Percentiles rank a stretch among this genome's conserved stretches.
Conservation (phyloP, 1,140 invertebrate species). For the Musca domestica region DNA sequence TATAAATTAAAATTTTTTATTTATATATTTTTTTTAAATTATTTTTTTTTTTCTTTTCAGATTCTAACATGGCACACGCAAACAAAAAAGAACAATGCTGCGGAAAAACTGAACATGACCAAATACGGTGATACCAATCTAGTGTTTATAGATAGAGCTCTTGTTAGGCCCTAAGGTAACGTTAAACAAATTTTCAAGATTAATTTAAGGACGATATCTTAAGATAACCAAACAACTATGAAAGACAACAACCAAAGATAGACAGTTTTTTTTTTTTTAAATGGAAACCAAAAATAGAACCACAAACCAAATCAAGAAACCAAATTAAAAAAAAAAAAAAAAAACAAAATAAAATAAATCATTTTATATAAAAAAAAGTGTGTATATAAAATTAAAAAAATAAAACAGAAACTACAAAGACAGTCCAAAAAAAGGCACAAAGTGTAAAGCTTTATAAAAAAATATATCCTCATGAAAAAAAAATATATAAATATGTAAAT, state of each 20-base stretch:
- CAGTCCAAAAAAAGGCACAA: too few species aligned
- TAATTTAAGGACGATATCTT: background rate
- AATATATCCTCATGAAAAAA: background rate
- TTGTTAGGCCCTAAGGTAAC: slow-evolving; percentile 29
- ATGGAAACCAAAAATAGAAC: background rate
- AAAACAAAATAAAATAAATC: too few species aligned
- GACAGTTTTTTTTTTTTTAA: background rate
- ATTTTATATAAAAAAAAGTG: too few species aligned
- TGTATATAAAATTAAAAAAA: background rate
- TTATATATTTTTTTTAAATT: too few species aligned
- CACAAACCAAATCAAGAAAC: background rate
- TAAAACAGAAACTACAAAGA: background rate
- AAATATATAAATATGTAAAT: background rate
- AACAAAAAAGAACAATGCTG: slow-evolving; percentile 73
- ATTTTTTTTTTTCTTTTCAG: slow-evolving; percentile 53
- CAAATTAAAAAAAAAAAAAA: slow-evolving; percentile 34
- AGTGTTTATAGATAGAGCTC: slow-evolving; percentile 45
- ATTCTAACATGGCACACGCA: slow-evolving; percentile 86
- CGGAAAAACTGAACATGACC: slow-evolving; percentile 59
- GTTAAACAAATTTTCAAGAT: background rate
- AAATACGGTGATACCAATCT: slow-evolving; percentile 67
- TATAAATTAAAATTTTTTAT: too few species aligned
- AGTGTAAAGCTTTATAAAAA: background rate
- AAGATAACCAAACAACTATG: too few species aligned
- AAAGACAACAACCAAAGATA: too few species aligned